Evolutionary conservation across 2,888 invertebrate genomes (phyloP), one percentile per base, ranked within the genome.

Genomic region (Branchellion lobata): DNA sequence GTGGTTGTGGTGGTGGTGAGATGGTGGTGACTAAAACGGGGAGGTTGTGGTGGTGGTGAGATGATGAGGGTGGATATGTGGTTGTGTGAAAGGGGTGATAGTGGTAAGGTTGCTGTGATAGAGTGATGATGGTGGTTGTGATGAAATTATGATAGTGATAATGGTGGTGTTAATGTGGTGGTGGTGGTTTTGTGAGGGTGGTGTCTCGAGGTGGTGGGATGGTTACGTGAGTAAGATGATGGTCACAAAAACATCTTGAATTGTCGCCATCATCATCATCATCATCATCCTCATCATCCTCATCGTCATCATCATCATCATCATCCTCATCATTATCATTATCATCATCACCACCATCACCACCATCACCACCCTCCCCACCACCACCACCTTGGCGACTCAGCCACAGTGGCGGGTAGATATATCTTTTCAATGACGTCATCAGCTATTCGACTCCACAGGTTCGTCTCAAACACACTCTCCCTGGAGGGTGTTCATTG

Each of bases 391-490:
- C 87, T 87, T 18, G 84, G 80, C 81, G 84, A 90, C 84, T 91
- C 92, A 83, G 91, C 90, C 87, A 94, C 94, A 27, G 95, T 94
- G 1, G 97, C 95, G 1, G 96, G 96, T 84, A 98, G 90, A 88
- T 97, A 97, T 85, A 99, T 93, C 86, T 92, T 92, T 87, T 94
- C 93, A 88, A 97, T 94, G 29, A 97, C 93, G 84, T 93, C 84
- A 8, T 85, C 83, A 0, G 85, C 84, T 57, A 86, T 85, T 81
- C 85, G 85, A 8, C 86, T 86, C 88, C 89, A 88, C 51, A 89
- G 90, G 85, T 92, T 93, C 79, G 89, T 88, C 83, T 91, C 90
- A 76, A 99, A 90, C 0, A 92, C 90, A 84, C 92, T 92, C 87
- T 99, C 97, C 88, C 88, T 88, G 83, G 27, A 82, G 82, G 36